Evolutionary conservation across 53 echinoderm and acorn worm genomes (phyloP), one percentile per base, ranked within the genome.

Genomic region (Zoroaster sp.): DNA sequence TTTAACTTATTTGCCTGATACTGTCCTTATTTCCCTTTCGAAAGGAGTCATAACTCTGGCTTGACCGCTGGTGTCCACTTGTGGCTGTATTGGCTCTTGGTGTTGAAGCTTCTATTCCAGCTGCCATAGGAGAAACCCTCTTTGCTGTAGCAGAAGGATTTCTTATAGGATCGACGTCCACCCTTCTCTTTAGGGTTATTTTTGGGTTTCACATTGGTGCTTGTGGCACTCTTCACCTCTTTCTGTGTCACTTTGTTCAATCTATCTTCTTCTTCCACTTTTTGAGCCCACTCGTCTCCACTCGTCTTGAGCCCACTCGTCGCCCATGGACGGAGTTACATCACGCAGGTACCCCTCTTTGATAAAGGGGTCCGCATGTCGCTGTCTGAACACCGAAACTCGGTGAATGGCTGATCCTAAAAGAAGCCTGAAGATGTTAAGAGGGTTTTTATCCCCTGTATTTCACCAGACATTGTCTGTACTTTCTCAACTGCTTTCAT

Each of bases 211-310:
- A 15, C 15, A 46, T 5, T 51, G 18, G 51, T 9, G 35, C 77
- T 18, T 15, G 46, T 23, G 6, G 42, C 20, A 40, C 23, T 21
- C 9, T 1, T n/a, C n/a, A 74, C 45, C 74, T 41, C 42, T 23
- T 86, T 20, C 33, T 63, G 30, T 32, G 86, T 86, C 35, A 86
- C 86, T 69, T 86, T 86, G 35, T 72, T 40, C 28, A 72, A 35
- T 31, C 12, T 71, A 4, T 86, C 73, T 25, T 46, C 86, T 41
- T 86, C 86, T 11, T 86, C 86, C 8, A 86, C 86, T 42, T 87
- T 87, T 37, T 87, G 73, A 18, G 73, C 69, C 87, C 87, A 86
- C 13, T 86, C 86, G 4, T 86, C 86, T 3, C 86, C 86, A n/a
- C n/a, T n/a, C n/a, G n/a, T n/a, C n/a, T n/a, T n/a, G 41, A 72